These are phyloP conservation scores for Cheilosia impressa DNA, from an alignment of 2,888 invertebrate species.

Conservation along the genomic window DNA sequence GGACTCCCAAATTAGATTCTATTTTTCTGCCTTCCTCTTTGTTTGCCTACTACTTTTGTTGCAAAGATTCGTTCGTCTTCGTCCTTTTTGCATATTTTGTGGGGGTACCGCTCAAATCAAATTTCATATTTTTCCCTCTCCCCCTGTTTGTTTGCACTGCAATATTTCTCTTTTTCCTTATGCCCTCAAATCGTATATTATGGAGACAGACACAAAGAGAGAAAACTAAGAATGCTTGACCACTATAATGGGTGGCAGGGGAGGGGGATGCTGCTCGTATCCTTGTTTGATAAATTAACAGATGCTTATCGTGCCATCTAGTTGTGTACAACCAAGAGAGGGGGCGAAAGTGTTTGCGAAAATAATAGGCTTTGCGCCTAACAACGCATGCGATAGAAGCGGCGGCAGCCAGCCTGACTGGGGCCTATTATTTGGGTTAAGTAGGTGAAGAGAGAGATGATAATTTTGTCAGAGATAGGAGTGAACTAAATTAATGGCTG, in stretches of 20 bases:
- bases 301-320: constrained; percentile 60
- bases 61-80: neutral
- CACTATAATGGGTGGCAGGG: constrained; percentile 36
- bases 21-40: constrained; percentile 25
- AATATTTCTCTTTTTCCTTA: constrained; percentile 3
- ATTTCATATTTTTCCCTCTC: constrained; percentile 57
- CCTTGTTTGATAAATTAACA: constrained; percentile 72
- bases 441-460: constrained; percentile 65
- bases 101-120: constrained; percentile 39
- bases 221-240: constrained; percentile 52
- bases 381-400: constrained; percentile 43
- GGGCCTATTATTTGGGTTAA: constrained; percentile 61
- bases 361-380: constrained; percentile 65
- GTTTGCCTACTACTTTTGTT: constrained; percentile 7
- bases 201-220: neutral
- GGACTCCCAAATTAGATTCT: constrained; percentile 67
- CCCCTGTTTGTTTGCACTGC: neutral
- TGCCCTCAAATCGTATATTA: neutral
- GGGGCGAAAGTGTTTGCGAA: constrained; percentile 43
- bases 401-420: constrained; percentile 56
- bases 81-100: neutral
- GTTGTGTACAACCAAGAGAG: constrained; percentile 14
- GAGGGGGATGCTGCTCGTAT: constrained; percentile 34
- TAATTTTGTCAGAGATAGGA: constrained; percentile 45
- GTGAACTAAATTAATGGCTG: constrained; percentile 58